Base-by-base conservation (phyloP, 2,113 vertebrate species). In the Eleginops maclovinus region DNA sequence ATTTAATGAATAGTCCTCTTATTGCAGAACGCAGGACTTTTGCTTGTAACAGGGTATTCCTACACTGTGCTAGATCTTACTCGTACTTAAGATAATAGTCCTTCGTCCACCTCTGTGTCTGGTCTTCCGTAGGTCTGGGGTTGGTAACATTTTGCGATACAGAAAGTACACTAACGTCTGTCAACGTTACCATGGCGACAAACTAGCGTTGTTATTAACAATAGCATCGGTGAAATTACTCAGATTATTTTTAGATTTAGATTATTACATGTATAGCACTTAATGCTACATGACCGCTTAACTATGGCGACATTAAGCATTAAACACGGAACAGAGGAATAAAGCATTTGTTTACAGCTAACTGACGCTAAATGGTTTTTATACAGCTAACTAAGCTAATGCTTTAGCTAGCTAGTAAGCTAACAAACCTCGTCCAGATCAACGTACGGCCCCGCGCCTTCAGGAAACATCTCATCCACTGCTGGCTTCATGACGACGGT, bases 381-480 rank as follows among this genome's bases (percentile, higher is more conserved):
- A 44, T 26, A 16, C 14, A 28, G 14, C 7, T n/a, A 15, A 71
- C n/a, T 9, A 36, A 24, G 31, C 40, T 22, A 67, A 40, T 9
- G 28, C 9, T 28, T 21, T 62, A 54, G 17, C 31, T 0, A 7
- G 63, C 49, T 55, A 8, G n/a, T 13, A 3, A 22, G 53, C 36
- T 55, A 58, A 82, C 77, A 9, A 2, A 97, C 96, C 96, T 97
- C 97, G 22, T 97, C 97, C 24, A 97, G 93, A 14, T 98, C 96
- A 58, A 97, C 97, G n/a, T 97, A 98, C 0, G 96, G 96, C 0
- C 96, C 96, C 0, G 96, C 96, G 1, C 96, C 97, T 82, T 98
- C 96, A 0, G 96, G 97, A 22, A 98, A 98, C 97, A 98, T 98
- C 89, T 98, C 97, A 0, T 98, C 97, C 75, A 97, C 97, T 0